Conservation (phyloP, 2,113 vertebrate species). For the Illadopsis cleaveri region DNA sequence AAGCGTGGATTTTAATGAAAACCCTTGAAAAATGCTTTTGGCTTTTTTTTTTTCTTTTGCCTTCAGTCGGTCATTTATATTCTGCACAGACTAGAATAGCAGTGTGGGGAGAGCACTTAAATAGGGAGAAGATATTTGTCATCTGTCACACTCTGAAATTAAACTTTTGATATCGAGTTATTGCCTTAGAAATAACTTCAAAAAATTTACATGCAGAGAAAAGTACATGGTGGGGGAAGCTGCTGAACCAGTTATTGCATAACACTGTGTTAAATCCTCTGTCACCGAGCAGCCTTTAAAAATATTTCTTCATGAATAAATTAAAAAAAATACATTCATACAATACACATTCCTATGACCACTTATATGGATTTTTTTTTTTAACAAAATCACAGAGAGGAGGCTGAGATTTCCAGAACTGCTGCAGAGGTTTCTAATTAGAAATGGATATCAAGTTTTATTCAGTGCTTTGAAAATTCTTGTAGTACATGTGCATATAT, state of each 20-base stretch:
- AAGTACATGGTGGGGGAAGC: slow-evolving; percentile 42
- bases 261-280: slow-evolving; percentile 3
- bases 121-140: slow-evolving; percentile 55
- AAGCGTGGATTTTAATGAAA: not conserved
- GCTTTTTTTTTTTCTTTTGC: not conserved
- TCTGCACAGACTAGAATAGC: slow-evolving; percentile 47
- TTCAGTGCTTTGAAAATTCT: not conserved
- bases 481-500: not conserved
- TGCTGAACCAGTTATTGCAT: slow-evolving; percentile 39
- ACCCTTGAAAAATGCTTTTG: slow-evolving; percentile 16
- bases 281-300: not conserved
- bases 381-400: not conserved
- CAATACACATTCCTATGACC: not conserved
- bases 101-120: slow-evolving; percentile 54
- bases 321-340: not conserved
- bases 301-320: slow-evolving; percentile 31
- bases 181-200: slow-evolving; percentile 54
- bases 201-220: slow-evolving; percentile 30
- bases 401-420: not conserved
- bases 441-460: not conserved
- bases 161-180: slow-evolving; percentile 36
- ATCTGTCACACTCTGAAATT: slow-evolving; percentile 58
- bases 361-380: not conserved
- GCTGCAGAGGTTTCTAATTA: not conserved
- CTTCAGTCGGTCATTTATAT: not conserved